Conservation (phyloP, 2,797 vertebrate species). For the Myripristis jacobus region DNA sequence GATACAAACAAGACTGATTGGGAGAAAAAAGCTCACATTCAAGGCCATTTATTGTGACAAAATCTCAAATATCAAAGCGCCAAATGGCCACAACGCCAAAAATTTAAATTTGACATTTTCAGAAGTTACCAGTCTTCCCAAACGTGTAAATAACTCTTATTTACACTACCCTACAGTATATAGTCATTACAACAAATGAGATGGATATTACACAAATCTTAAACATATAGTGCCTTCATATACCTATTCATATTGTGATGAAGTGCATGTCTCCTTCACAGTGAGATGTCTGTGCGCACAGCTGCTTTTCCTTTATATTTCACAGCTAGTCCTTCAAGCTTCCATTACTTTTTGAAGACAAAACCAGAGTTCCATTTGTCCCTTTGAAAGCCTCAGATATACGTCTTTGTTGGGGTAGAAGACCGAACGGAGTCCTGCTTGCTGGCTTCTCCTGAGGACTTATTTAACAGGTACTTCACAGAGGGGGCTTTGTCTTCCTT, state of each 20-base stretch:
- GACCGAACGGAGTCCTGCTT: slow-evolving; percentile 44
- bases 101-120: background rate
- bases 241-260: background rate
- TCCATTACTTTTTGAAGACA: background rate
- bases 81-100: background rate
- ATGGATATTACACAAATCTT: background rate
- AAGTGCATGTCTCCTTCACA: slow-evolving; percentile 57
- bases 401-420: slow-evolving; percentile 65
- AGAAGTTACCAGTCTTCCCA: slow-evolving; percentile 1
- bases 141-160: background rate
- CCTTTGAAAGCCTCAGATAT: slow-evolving; percentile 64
- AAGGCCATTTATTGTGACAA: slow-evolving; percentile 45
- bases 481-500: slow-evolving; percentile 50
- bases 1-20: slow-evolving; percentile 11
- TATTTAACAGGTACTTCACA: slow-evolving; percentile 65
- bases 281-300: background rate
- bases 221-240: background rate
- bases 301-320: slow-evolving; percentile 9
- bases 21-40: background rate
- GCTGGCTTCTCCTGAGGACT: slow-evolving; percentile 30
- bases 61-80: slow-evolving; percentile 4
- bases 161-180: background rate
- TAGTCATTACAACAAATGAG: background rate
- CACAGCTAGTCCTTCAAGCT: background rate
- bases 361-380: background rate